These are phyloP conservation scores for Drosophila sp. DNA, from an alignment of 1,140 invertebrate genomes.

Conservation along the genomic window DNA sequence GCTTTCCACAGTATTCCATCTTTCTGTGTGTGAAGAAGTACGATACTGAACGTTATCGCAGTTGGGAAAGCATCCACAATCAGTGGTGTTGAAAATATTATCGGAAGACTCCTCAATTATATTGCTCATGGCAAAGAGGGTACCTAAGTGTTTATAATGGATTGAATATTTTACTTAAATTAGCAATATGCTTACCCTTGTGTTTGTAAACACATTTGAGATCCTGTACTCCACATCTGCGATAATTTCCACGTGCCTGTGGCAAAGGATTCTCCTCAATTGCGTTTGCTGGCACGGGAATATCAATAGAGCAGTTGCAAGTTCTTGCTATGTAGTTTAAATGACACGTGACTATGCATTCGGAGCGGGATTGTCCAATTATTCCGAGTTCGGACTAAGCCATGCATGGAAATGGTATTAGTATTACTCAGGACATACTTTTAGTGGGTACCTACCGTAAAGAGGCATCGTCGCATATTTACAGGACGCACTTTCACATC, in stretches of 20 bases:
- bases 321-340: slow-evolving; percentile 39
- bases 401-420: background rate
- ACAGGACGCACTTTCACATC: slow-evolving; percentile 54
- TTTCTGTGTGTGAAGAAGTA: slow-evolving; percentile 57
- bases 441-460: slow-evolving; percentile 21
- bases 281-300: background rate
- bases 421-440: background rate
- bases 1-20: background rate
- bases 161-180: too few species aligned
- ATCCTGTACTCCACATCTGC: slow-evolving; percentile 40
- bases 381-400: slow-evolving; percentile 1
- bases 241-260: background rate
- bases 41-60: slow-evolving; percentile 69
- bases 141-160: background rate
- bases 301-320: slow-evolving; percentile 42
- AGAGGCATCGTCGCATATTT: slow-evolving; percentile 54
- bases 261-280: background rate
- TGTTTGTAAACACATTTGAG: slow-evolving; percentile 45
- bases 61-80: slow-evolving; percentile 65
- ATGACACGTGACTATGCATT: slow-evolving; percentile 56
- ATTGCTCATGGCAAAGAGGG: slow-evolving; percentile 57
- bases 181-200: slow-evolving; percentile 20
- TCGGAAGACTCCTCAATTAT: slow-evolving; percentile 65
- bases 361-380: slow-evolving; percentile 28
- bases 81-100: slow-evolving; percentile 45